These are phyloP conservation scores for Drosophila infuscata DNA, from an alignment of 2,888 invertebrate genomes.

Conservation along the genomic window DNA sequence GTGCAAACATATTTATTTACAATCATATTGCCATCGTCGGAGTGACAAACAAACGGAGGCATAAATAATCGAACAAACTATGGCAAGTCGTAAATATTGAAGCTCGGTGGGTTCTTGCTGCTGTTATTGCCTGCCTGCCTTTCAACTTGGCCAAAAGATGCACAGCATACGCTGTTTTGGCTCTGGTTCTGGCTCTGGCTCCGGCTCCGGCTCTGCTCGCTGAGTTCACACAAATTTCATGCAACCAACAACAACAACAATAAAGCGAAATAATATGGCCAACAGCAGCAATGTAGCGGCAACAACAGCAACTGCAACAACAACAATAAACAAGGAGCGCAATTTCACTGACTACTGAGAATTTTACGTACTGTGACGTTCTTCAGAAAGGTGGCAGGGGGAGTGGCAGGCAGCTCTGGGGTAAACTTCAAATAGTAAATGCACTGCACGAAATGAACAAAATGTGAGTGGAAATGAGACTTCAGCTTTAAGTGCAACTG, in stretches of 20 bases:
- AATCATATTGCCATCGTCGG: slow-evolving; percentile 33
- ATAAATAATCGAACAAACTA: slow-evolving; percentile 80
- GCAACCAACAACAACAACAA: slow-evolving; percentile 59
- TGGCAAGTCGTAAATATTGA: slow-evolving; percentile 73
- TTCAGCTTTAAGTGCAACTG: slow-evolving; percentile 23
- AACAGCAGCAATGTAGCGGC: slow-evolving; percentile 43
- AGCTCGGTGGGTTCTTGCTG: slow-evolving; percentile 41
- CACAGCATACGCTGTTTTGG: slow-evolving; percentile 42
- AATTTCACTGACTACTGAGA: slow-evolving; percentile 81
- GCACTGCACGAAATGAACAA: slow-evolving; percentile 46
- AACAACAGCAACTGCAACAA: slow-evolving; percentile 31
- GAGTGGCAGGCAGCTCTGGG: slow-evolving; percentile 5
- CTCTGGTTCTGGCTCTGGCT: background rate
- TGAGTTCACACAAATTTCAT: slow-evolving; percentile 64
- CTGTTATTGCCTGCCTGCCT: slow-evolving; percentile 19
- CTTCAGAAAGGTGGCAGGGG: background rate
- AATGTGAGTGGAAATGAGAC: slow-evolving; percentile 21
- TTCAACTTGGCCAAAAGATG: slow-evolving; percentile 39
- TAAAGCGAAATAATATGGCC: slow-evolving; percentile 68
- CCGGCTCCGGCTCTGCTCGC: background rate
- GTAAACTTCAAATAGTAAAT: slow-evolving; percentile 25
- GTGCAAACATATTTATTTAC: slow-evolving; percentile 49
- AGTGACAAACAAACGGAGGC: slow-evolving; percentile 64
- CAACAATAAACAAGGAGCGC: slow-evolving; percentile 73
- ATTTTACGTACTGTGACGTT: slow-evolving; percentile 79